Percentiles rank a stretch among this genome's conserved stretches.
These are phyloP conservation scores for Noctua janthina DNA, from an alignment of 2,888 invertebrate genomes.

Conservation along the genomic window DNA sequence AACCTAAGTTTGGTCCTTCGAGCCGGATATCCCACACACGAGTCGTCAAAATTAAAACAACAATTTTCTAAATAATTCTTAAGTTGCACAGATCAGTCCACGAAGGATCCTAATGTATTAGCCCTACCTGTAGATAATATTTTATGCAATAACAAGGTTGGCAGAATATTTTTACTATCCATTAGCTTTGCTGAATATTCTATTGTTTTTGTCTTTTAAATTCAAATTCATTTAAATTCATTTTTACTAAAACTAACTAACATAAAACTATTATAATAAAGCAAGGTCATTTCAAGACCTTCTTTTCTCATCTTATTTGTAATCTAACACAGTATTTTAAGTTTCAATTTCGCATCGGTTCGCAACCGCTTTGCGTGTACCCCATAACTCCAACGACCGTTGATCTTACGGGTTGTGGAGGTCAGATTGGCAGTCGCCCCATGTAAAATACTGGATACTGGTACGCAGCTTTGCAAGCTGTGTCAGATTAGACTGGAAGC, in stretches of 20 bases:
- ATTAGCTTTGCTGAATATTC: slow-evolving; percentile 41
- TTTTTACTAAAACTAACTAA: slow-evolving; percentile 1
- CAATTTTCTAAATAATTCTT: background rate
- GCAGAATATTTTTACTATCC: slow-evolving; percentile 15
- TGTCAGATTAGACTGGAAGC: background rate
- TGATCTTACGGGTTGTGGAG: background rate
- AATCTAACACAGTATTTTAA: background rate
- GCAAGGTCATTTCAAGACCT: background rate
- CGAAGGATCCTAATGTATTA: slow-evolving; percentile 20
- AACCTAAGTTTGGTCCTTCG: background rate
- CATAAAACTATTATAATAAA: background rate
- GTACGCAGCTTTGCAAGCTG: background rate
- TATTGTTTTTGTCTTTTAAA: slow-evolving; percentile 17
- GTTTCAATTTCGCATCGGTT: background rate
- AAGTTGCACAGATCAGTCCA: background rate
- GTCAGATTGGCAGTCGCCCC: background rate
- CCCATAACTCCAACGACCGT: background rate
- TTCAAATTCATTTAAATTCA: too few species aligned
- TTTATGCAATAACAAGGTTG: slow-evolving; percentile 5
- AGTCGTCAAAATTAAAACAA: background rate
- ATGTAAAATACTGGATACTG: background rate
- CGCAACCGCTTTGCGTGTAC: background rate
- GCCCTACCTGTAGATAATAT: slow-evolving; percentile 9
- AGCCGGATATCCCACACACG: background rate
- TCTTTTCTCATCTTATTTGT: background rate